phyloP scores from a whole-genome alignment of 1,140 invertebrate species.

The Bathynomus jamesi region DNA sequence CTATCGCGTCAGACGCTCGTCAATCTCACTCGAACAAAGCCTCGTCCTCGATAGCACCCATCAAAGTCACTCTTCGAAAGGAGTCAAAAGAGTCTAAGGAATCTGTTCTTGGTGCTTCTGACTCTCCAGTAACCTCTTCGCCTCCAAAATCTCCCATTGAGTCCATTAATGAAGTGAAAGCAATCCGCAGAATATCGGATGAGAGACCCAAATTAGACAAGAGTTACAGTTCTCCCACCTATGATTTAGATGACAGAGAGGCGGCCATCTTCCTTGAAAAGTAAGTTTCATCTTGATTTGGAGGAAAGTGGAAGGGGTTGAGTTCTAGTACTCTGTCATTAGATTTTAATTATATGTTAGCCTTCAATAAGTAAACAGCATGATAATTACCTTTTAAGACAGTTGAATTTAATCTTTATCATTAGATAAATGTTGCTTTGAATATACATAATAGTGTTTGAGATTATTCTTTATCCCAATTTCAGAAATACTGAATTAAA shows the following conservation, averaged over 20 bases:
- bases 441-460: no score
- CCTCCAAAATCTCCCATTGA: background rate
- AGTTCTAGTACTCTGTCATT: no score
- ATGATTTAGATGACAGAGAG: constrained; percentile 47
- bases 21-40: background rate
- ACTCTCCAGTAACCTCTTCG: background rate
- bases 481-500: no score
- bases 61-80: background rate
- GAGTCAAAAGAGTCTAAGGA: background rate
- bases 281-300: background rate
- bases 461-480: no score
- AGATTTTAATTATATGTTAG: no score
- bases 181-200: constrained; percentile 29
- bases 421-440: no score
- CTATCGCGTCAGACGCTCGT: no score
- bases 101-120: no score
- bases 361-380: no score
- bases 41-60: background rate
- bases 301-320: no score
- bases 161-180: background rate
- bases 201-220: constrained; percentile 53
- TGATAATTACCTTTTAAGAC: no score
- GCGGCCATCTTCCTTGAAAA: constrained; percentile 5
- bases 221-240: constrained; percentile 65
- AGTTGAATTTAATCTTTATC: no score